Evolutionary conservation across 1,140 invertebrate genomes (phyloP).

Genomic region (Drosophila nebulosa): DNA sequence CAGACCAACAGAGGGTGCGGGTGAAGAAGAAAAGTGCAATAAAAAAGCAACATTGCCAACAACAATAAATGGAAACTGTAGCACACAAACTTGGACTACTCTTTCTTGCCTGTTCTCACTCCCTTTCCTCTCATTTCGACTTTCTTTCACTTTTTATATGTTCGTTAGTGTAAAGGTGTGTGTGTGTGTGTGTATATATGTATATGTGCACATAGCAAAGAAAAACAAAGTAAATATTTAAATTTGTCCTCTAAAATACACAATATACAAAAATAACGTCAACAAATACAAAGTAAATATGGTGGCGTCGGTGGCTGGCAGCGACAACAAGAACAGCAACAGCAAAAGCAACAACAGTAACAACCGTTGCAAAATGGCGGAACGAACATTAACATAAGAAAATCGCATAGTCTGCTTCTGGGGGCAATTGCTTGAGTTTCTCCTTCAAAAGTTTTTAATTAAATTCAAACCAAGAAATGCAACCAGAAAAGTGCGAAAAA

Average conservation of each 20-base stretch:
- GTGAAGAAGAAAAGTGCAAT: constrained; percentile 50
- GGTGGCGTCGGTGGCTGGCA: constrained; percentile 20
- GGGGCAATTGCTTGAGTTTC: constrained; percentile 25
- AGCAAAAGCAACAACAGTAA: constrained; percentile 10
- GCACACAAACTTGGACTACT: neutral
- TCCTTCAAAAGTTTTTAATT: constrained; percentile 49
- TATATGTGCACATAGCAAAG: constrained; percentile 1
- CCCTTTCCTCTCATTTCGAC: neutral
- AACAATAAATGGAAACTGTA: constrained; percentile 27
- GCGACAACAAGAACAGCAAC: constrained; percentile 21
- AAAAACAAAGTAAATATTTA: constrained; percentile 61
- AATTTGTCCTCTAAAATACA: constrained; percentile 51
- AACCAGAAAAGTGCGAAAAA: constrained; percentile 11
- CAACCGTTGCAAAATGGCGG: neutral
- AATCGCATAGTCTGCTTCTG: constrained; percentile 46
- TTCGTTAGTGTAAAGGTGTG: neutral
- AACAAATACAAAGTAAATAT: constrained; percentile 69
- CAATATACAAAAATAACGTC: constrained; percentile 64
- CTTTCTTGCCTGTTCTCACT: neutral
- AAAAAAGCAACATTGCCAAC: constrained; percentile 53
- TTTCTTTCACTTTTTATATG: neutral
- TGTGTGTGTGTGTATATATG: neutral
- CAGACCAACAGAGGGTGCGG: neutral
- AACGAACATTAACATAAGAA: constrained; percentile 15
- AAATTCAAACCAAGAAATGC: constrained; percentile 28